These are phyloP conservation scores for Aspidiotus rigidus DNA, from an alignment of 2,888 invertebrate species.

Conservation along the genomic window DNA sequence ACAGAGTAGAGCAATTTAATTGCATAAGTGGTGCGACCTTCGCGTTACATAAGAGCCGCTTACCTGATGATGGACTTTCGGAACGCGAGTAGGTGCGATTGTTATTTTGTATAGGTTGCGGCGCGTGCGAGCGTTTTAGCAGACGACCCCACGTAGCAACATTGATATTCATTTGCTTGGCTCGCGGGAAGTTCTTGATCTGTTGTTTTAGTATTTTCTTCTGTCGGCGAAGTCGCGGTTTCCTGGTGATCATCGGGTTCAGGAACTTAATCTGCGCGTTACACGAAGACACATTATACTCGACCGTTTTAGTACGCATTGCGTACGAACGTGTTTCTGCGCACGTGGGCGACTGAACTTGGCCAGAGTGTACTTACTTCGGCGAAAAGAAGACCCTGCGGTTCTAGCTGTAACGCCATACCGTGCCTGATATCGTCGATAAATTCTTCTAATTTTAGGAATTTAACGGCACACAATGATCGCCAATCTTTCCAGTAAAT, in stretches of 20 bases:
- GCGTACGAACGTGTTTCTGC: neutral
- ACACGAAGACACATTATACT: neutral
- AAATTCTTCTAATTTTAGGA: slow-evolving; percentile 93
- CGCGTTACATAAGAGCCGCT: neutral
- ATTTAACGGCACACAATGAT: slow-evolving; percentile 92
- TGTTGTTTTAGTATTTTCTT: slow-evolving; percentile 95
- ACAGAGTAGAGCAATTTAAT: neutral
- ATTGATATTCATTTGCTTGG: slow-evolving; percentile 97
- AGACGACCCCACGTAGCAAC: slow-evolving; percentile 92
- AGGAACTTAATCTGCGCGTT: slow-evolving; percentile 80
- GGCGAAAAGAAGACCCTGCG: slow-evolving; percentile 93
- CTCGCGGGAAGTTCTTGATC: slow-evolving; percentile 86
- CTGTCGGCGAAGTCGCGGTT: slow-evolving; percentile 93
- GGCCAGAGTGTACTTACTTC: slow-evolving; percentile 50
- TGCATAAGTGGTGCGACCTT: neutral
- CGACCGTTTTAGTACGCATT: no score
- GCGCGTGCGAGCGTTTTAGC: slow-evolving; percentile 59
- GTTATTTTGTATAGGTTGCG: slow-evolving; percentile 43
- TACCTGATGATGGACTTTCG: slow-evolving; percentile 46
- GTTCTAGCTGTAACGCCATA: slow-evolving; percentile 94
- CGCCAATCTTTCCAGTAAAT: slow-evolving; percentile 98
- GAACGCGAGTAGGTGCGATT: slow-evolving; percentile 48
- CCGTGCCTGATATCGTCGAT: slow-evolving; percentile 95
- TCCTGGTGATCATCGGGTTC: slow-evolving; percentile 96
- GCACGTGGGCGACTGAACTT: neutral